A percentile compares a stretch with the other conserved stretches of the same genome.
phyloP scores from a whole-genome alignment of 2,797 vertebrate species.

The Scomberomorus guttatus region DNA sequence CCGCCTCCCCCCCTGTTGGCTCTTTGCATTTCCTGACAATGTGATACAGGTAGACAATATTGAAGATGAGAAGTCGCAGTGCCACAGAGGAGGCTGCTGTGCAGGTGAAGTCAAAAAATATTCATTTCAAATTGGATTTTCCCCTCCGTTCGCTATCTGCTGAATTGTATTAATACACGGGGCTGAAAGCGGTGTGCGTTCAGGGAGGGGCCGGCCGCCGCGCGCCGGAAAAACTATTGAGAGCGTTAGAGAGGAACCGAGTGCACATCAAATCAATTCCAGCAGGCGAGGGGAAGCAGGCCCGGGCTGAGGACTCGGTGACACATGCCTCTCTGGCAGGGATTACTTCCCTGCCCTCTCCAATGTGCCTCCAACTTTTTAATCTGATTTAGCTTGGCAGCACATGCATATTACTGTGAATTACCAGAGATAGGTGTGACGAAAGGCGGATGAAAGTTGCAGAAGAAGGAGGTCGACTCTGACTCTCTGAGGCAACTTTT shows the following conservation, averaged over 20 bases:
- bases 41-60: conserved; percentile 70
- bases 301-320: conserved; percentile 53
- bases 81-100: conserved; percentile 51
- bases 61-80: conserved; percentile 58
- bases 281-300: conserved; percentile 52
- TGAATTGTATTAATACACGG: conserved; percentile 73
- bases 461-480: conserved; percentile 41
- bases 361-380: conserved; percentile 55
- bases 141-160: conserved; percentile 65
- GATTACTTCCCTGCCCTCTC: conserved; percentile 67
- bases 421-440: conserved; percentile 62
- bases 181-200: conserved; percentile 51
- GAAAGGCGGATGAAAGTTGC: conserved; percentile 43
- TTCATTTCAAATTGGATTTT: conserved; percentile 80
- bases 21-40: conserved; percentile 64
- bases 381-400: conserved; percentile 70
- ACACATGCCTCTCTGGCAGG: conserved; percentile 64
- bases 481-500: conserved; percentile 54
- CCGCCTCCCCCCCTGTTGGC: conserved; percentile 19
- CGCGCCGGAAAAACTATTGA: conserved; percentile 46
- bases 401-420: conserved; percentile 66
- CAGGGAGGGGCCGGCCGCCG: conserved; percentile 42
- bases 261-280: conserved; percentile 75
- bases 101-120: conserved; percentile 72
- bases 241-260: conserved; percentile 59